Evolutionary conservation across 2,113 vertebrate genomes (phyloP), one percentile per base, ranked within the genome.

Genomic region (Lampris incognitus): DNA sequence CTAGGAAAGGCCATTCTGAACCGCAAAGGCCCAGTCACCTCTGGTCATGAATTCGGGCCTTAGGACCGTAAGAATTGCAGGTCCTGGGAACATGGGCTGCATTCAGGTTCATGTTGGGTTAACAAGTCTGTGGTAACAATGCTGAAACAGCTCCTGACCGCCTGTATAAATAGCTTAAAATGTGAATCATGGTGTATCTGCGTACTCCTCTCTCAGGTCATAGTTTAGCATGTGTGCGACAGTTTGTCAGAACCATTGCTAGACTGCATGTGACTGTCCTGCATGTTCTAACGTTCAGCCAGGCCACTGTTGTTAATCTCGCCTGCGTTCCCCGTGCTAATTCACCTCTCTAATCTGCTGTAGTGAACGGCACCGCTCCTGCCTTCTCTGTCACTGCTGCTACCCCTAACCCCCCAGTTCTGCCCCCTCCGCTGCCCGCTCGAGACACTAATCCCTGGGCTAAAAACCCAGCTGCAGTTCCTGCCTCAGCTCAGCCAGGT

Each of bases 361-460:
- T 96, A 98, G 98, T 97, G 93, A 99, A 97, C 91, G 96, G 97
- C 91, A 94, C 96, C 89, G 91, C 93, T 87, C 92, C 96, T 87
- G 93, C 93, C 94, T 96, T 96, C 94, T 93, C 96, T 92, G 88
- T 94, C 91, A 89, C 93, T 89, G 86, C 91, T 80, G 92, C 90
- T 49, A 68, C 72, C 13, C 80, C 74, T 82, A 92, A 90, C 88
- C 87, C 95, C 84, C 93, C 96, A 88, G 93, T 94, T 86, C 91
- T 95, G 81, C 92, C 96, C 65, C 94, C 96, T 78, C 95, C 97
- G 81, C 93, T 97, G 87, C 97, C 97, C 76, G 95, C 96, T 76
- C 95, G 97, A 91, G 97, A 99, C 84, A 98, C 97, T 94, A 99
- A 99, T 95, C 98, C 98, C 87, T 99, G 98, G 98, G 96, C 97